These are phyloP conservation scores for Amyelois transitella DNA, from an alignment of 1,140 invertebrate genomes.

Conservation along the genomic window DNA sequence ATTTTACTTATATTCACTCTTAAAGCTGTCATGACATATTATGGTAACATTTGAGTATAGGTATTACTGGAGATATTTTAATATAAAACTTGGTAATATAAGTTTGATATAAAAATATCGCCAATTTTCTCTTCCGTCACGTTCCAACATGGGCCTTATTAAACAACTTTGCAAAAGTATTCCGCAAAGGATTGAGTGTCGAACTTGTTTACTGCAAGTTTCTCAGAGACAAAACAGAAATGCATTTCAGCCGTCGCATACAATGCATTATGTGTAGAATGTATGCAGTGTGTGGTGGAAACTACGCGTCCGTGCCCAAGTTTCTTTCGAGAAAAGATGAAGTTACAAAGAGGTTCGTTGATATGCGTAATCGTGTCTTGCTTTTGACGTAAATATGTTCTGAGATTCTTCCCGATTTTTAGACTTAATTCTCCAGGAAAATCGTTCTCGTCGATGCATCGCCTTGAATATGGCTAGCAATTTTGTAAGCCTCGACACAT, in stretches of 20 bases:
- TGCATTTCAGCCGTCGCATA: constrained; percentile 26
- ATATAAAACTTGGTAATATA: neutral
- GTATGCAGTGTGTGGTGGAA: neutral
- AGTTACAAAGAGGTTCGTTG: neutral
- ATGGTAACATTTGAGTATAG: too few species aligned
- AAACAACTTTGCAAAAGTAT: constrained; percentile 38
- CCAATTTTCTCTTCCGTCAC: neutral
- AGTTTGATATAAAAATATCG: too few species aligned
- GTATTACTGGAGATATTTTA: too few species aligned
- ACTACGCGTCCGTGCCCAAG: neutral
- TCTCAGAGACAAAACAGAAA: constrained; percentile 25
- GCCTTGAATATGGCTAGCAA: too few species aligned
- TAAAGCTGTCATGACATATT: too few species aligned
- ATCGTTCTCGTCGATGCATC: too few species aligned
- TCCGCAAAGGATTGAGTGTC: constrained; percentile 60
- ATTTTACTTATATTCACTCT: too few species aligned
- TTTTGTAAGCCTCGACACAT: too few species aligned
- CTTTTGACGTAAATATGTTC: too few species aligned
- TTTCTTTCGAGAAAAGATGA: neutral
- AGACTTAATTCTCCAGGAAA: too few species aligned
- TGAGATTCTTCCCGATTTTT: too few species aligned
- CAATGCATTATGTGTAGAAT: neutral
- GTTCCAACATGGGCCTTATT: constrained; percentile 1
- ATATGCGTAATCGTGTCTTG: too few species aligned
- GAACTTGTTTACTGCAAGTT: constrained; percentile 45